Evolutionary conservation across 1,140 invertebrate genomes (phyloP).

Genomic region (Ceratina calcarata): DNA sequence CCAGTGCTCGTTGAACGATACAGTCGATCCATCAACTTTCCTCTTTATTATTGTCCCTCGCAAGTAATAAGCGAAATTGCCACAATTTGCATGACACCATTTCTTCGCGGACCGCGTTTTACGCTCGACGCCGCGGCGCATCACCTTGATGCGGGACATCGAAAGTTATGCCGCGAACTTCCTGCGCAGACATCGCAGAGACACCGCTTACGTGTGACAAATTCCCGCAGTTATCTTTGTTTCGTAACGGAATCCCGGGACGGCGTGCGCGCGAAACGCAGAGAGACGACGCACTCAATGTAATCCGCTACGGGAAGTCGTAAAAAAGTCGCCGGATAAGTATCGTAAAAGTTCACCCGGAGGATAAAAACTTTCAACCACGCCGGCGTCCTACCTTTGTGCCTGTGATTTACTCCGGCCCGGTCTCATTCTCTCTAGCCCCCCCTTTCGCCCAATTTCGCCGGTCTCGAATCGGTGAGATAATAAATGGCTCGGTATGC

Average conservation of each 20-base stretch:
- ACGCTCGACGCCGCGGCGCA: not conserved
- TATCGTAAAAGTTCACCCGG: slow-evolving; percentile 51
- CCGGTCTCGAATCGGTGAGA: not conserved
- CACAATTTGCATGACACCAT: no score
- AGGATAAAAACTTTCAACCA: slow-evolving; percentile 43
- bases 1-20: no score
- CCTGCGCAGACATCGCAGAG: not conserved
- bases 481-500: not conserved
- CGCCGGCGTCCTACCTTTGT: not conserved
- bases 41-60: no score
- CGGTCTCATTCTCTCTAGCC: no score
- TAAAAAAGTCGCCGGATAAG: slow-evolving; percentile 53
- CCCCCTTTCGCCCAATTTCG: not conserved
- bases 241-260: slow-evolving; percentile 28
- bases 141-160: not conserved
- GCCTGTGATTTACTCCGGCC: slow-evolving; percentile 2
- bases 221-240: slow-evolving; percentile 42
- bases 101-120: not conserved
- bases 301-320: not conserved
- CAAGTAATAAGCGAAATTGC: no score
- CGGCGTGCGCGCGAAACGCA: not conserved
- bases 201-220: slow-evolving; percentile 38
- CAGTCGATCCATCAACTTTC: no score
- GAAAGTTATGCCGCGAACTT: slow-evolving; percentile 26
- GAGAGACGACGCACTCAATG: slow-evolving; percentile 20